Conservation (phyloP, 2,113 vertebrate genomes). For the Prionailurus bengalensis region DNA sequence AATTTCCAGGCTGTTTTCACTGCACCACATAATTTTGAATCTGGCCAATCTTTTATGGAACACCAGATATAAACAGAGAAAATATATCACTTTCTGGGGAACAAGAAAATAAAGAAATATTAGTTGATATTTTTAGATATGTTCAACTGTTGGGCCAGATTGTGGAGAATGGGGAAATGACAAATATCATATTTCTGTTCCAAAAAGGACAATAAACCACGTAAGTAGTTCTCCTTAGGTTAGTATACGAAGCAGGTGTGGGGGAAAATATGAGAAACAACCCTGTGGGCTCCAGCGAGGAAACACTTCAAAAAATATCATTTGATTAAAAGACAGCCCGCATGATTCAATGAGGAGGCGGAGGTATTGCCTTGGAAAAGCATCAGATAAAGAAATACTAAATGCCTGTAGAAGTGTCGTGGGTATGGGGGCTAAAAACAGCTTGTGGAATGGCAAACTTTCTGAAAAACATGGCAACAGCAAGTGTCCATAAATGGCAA, state of each 20-base stretch:
- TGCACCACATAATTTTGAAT: conserved; percentile 15
- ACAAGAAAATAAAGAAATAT: conserved; percentile 70
- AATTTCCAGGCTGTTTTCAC: conserved; percentile 40
- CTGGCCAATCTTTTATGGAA: conserved; percentile 49
- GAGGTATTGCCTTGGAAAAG: conserved; percentile 89
- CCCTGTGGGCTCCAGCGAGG: conserved; percentile 87
- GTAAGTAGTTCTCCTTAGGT: conserved; percentile 74
- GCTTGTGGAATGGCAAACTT: conserved; percentile 80
- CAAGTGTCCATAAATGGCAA: conserved; percentile 80
- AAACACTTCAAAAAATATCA: conserved; percentile 90
- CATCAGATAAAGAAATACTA: conserved; percentile 87
- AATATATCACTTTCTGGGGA: conserved; percentile 58
- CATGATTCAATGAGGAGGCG: conserved; percentile 89
- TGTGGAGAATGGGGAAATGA: conserved; percentile 82
- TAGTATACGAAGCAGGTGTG: conserved; percentile 83
- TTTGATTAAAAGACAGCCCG: conserved; percentile 89
- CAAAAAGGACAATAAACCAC: conserved; percentile 39
- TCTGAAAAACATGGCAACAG: conserved; percentile 79
- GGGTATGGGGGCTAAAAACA: conserved; percentile 84
- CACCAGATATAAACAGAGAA: conserved; percentile 60
- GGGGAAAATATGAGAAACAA: conserved; percentile 84
- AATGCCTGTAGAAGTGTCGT: conserved; percentile 83
- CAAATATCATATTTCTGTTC: conserved; percentile 76
- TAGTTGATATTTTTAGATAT: conserved; percentile 83
- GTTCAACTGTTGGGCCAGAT: conserved; percentile 82